A percentile compares a stretch with the other conserved stretches of the same genome.
Evolutionary conservation across 1,140 invertebrate species (phyloP).

Genomic region (Euwallacea similis): DNA sequence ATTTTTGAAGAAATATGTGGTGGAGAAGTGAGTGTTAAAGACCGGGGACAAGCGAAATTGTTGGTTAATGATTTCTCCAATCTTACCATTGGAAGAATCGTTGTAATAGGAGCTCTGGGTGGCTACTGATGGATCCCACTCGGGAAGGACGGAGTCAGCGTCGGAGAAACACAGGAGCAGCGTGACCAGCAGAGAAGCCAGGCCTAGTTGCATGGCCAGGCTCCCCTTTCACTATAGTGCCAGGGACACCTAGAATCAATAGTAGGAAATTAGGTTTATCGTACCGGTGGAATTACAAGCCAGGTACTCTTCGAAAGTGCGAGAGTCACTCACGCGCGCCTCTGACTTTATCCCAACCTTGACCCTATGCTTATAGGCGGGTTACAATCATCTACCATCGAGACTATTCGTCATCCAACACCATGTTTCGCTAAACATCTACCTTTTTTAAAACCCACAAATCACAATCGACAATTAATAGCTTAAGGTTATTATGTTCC

Average conservation of each 20-base stretch:
- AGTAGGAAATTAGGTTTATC: too few relatives aligned
- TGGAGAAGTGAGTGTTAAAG: too few relatives aligned
- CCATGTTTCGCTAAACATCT: constrained; percentile 17
- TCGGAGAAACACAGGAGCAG: constrained; percentile 56
- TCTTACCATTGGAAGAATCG: constrained; percentile 6
- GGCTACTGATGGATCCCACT: constrained; percentile 22
- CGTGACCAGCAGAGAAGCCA: constrained; percentile 55
- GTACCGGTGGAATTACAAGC: too few relatives aligned
- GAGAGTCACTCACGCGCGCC: background rate
- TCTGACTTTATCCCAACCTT: constrained; percentile 23
- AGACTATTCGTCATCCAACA: constrained; percentile 28
- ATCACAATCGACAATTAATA: constrained; percentile 31
- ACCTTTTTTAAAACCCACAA: constrained; percentile 24
- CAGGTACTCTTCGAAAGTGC: too few relatives aligned
- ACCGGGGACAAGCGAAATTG: too few relatives aligned
- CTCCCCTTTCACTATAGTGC: constrained; percentile 50
- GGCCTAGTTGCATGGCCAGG: constrained; percentile 54
- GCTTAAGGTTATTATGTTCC: constrained; percentile 30
- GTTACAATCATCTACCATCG: constrained; percentile 16
- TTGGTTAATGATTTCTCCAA: too few relatives aligned
- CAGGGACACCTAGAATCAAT: constrained; percentile 46
- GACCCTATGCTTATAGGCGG: constrained; percentile 7
- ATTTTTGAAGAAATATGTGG: too few relatives aligned
- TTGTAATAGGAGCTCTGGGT: constrained; percentile 6
- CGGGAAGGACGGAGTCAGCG: constrained; percentile 25